Evolutionary conservation across 2,113 vertebrate genomes (phyloP), one percentile per base, ranked within the genome.

Genomic region (Galemys pyrenaicus): DNA sequence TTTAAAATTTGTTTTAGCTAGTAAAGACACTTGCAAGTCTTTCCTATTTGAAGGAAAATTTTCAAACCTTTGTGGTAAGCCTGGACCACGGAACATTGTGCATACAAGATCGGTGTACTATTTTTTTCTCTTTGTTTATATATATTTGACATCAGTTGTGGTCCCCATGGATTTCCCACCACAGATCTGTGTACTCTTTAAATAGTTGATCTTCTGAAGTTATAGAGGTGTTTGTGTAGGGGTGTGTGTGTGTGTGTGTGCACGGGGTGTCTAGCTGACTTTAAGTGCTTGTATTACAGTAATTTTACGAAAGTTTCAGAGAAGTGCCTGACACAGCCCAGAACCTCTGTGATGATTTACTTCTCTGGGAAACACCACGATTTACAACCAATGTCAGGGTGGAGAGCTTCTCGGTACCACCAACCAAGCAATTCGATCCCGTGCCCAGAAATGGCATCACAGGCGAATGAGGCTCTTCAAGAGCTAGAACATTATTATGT

Each of bases 391-490:
- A n/a, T 51, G 16, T 44, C 32, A 2, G 79, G 35, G 44, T 54
- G 35, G 35, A 7, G 89, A n/a, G 51, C 17, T 28, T 54, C 46
- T 64, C 6, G 0, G 44, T 1, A 11, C 10, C 75, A 73, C n/a
- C 84, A 62, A 60, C 87, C 67, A 24, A 37, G 41, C 37, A 28
- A 39, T 87, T 70, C 28, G 84, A 84, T 62, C 67, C 12, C 32
- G 4, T 44, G 24, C 87, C 83, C 89, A 90, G 83, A 91, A 94
- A 92, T 73, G 92, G 78, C 67, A 68, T 44, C 58, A 28, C 78
- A 62, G 44, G 92, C 62, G 56, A 75, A 91, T 9, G 51, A 35
- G 49, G 86, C 70, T 94, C 79, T 87, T 89, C 80, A 44, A 39
- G 60, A 17, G 16, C 16, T 60, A 54, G 70, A 91, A 62, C 58